phyloP scores from a whole-genome alignment of 2,888 invertebrate species.

The Drosophila fungiperda region DNA sequence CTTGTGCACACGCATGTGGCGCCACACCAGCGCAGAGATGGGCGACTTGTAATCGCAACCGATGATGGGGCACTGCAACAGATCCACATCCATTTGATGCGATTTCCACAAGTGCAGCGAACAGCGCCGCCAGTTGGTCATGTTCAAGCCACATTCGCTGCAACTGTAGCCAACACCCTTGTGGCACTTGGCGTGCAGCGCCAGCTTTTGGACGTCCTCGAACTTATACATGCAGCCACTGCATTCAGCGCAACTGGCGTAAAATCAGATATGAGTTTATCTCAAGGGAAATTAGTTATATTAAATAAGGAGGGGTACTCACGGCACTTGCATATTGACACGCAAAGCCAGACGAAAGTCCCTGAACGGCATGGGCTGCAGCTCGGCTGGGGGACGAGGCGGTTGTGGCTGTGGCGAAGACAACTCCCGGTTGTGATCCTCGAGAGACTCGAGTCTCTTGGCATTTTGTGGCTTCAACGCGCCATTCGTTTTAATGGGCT shows the following conservation, averaged over 20 bases:
- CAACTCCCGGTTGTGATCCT: not conserved
- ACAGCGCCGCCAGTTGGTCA: conserved; percentile 88
- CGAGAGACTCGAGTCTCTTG: not conserved
- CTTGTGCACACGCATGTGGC: conserved; percentile 88
- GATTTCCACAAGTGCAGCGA: conserved; percentile 89
- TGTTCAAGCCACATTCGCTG: conserved; percentile 86
- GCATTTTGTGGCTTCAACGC: conserved; percentile 1
- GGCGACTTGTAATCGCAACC: conserved; percentile 87
- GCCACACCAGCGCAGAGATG: conserved; percentile 86
- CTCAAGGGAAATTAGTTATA: not conserved
- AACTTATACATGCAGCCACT: conserved; percentile 87
- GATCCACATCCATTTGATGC: conserved; percentile 88
- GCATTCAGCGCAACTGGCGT: conserved; percentile 86
- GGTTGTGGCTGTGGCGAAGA: conserved; percentile 1
- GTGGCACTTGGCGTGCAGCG: conserved; percentile 87
- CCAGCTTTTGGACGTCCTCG: conserved; percentile 84
- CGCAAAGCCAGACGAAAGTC: conserved; percentile 81
- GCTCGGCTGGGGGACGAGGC: conserved; percentile 21
- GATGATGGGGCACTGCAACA: conserved; percentile 86
- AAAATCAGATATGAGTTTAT: not conserved
- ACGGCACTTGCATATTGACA: conserved; percentile 69
- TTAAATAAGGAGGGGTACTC: conserved; percentile 23
- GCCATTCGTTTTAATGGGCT: conserved; percentile 46
- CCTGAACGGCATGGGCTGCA: conserved; percentile 82
- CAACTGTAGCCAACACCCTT: conserved; percentile 85